Percentiles rank a stretch among this genome's conserved stretches.
Evolutionary conservation across 2,797 vertebrate species (phyloP).

Genomic region (Mionectes olivaceus): DNA sequence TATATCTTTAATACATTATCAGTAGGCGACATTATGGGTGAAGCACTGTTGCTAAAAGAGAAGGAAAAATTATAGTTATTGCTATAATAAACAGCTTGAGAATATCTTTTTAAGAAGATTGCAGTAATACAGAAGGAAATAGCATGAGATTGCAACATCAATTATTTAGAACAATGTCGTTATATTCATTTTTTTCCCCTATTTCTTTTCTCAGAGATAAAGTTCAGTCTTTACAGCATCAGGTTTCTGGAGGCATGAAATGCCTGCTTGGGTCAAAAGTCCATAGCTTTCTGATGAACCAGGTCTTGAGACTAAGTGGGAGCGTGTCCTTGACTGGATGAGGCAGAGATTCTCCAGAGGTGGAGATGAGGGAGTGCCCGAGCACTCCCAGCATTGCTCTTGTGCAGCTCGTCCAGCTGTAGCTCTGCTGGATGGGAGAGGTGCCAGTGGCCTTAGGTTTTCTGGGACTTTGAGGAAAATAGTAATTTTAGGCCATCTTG

Average conservation of each 20-base stretch:
- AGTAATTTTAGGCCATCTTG: conserved; percentile 64
- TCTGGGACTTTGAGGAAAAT: conserved; percentile 60
- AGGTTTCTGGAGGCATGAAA: neutral
- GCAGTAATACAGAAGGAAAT: conserved; percentile 66
- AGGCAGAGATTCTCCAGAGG: neutral
- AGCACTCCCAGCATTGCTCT: neutral
- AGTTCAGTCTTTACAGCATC: conserved; percentile 23
- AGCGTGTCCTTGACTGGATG: rapidly evolving
- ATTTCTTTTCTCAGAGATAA: conserved; percentile 16
- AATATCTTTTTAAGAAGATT: conserved; percentile 67
- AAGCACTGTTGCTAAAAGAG: conserved; percentile 69
- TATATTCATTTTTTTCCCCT: conserved; percentile 42
- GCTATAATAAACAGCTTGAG: conserved; percentile 73
- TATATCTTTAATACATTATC: conserved; percentile 71
- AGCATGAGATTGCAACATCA: conserved; percentile 52
- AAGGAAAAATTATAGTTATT: conserved; percentile 77
- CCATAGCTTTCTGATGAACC: neutral
- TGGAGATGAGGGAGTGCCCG: neutral
- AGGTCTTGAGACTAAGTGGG: neutral
- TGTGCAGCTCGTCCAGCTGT: neutral
- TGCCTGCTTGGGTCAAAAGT: conserved; percentile 15
- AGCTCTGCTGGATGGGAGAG: neutral
- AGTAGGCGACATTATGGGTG: conserved; percentile 48
- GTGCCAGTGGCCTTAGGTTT: conserved; percentile 11
- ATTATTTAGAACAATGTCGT: conserved; percentile 33